Evolutionary conservation across 1,140 invertebrate species (phyloP).

Genomic region (Scaptomyza pallida): DNA sequence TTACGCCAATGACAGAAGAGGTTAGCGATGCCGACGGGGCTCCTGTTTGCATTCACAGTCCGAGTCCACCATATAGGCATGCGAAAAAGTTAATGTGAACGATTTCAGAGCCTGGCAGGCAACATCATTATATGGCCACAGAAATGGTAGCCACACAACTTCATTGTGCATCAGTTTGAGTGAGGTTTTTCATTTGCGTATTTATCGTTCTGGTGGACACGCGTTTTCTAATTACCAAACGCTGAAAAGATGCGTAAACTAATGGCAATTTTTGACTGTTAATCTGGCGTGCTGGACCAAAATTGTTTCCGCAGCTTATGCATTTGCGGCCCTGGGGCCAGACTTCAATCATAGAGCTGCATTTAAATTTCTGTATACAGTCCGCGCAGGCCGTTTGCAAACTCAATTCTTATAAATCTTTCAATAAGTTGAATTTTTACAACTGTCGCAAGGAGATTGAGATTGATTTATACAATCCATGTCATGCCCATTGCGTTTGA

Average conservation of each 20-base stretch:
- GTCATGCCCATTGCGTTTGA: constrained; percentile 31
- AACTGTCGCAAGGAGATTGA: constrained; percentile 9
- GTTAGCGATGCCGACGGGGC: constrained; percentile 7
- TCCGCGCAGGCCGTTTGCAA: constrained; percentile 4
- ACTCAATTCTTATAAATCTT: constrained; percentile 45
- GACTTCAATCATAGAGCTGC: background rate
- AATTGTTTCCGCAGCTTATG: background rate
- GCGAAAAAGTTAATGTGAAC: constrained; percentile 24
- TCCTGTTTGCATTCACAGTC: constrained; percentile 6
- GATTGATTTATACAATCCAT: constrained; percentile 67
- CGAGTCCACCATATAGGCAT: constrained; percentile 17
- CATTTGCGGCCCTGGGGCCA: background rate
- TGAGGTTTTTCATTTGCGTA: constrained; percentile 46
- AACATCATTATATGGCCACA: constrained; percentile 51
- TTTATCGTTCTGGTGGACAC: constrained; percentile 45
- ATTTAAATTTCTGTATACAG: constrained; percentile 5
- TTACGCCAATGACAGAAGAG: constrained; percentile 48
- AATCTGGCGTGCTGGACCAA: background rate
- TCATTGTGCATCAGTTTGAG: constrained; percentile 36
- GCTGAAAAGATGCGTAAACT: constrained; percentile 6
- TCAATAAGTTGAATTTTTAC: constrained; percentile 33
- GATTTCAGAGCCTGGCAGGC: background rate
- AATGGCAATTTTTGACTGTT: constrained; percentile 42
- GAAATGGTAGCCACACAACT: constrained; percentile 8
- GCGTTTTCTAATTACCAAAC: constrained; percentile 30